Percentiles rank a stretch among this genome's conserved stretches.
Evolutionary conservation across 1,140 invertebrate species (phyloP).

Genomic region (Carposina sasakii): DNA sequence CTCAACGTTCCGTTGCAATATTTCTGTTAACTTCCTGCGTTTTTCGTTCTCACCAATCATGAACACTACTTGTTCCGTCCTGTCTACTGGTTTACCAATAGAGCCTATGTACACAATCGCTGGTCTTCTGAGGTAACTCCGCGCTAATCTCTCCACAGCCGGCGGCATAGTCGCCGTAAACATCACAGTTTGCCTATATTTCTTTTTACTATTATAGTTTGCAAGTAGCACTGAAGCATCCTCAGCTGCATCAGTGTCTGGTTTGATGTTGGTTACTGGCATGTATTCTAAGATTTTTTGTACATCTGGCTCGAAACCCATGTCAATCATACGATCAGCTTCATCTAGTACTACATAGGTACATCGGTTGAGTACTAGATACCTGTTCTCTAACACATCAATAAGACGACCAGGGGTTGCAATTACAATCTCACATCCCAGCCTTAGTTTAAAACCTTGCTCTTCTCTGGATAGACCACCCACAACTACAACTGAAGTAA

Average conservation of each 20-base stretch:
- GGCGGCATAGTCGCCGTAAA: conserved; percentile 99
- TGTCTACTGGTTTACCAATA: conserved; percentile 97
- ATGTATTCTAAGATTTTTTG: conserved; percentile 99
- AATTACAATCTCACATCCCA: conserved; percentile 99
- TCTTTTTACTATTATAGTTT: conserved; percentile 98
- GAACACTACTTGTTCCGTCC: conserved; percentile 98
- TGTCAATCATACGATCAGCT: conserved; percentile 99
- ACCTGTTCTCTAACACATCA: conserved; percentile 98
- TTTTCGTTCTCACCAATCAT: conserved; percentile 97
- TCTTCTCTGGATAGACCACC: conserved; percentile 98
- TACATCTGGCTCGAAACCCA: conserved; percentile 99
- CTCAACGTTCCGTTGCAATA: conserved; percentile 89
- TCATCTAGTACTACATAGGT: conserved; percentile 95
- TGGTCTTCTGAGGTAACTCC: conserved; percentile 95
- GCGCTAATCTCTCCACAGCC: conserved; percentile 95
- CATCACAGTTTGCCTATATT: conserved; percentile 99
- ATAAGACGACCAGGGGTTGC: conserved; percentile 99
- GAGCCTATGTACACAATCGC: conserved; percentile 99
- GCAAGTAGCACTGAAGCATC: conserved; percentile 92
- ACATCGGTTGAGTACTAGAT: conserved; percentile 96
- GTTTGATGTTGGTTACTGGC: conserved; percentile 98
- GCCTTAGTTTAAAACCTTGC: conserved; percentile 95
- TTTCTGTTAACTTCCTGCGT: conserved; percentile 90
- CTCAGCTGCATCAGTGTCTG: conserved; percentile 98
- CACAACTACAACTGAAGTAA: conserved; percentile 97